Base-by-base conservation (phyloP, 1,140 invertebrate species). In the Leptonema lineaticorne region DNA sequence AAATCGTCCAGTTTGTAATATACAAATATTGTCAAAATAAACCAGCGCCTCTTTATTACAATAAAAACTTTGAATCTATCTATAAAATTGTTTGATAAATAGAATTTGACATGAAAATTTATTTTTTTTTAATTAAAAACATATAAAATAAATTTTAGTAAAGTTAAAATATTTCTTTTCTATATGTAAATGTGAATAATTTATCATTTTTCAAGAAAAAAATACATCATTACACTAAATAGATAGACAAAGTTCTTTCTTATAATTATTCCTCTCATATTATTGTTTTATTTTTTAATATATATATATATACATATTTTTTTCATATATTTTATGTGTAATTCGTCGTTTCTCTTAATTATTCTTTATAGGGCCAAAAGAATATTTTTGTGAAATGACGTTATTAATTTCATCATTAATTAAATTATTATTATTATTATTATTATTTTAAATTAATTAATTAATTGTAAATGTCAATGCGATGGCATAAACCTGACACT, bases 341-440 rank as follows among this genome's bases (percentile, higher is more conserved):
- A 60, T 57, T 6, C 16, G 28, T 63, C 59, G 46, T 63, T 63
- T 45, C 33, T 26, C 41, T 63, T 63, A 45, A 24, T 30, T 46
- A 46, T 64, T 64, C 30, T 64, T 64, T 56, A 50, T 11, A 53
- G 63, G 63, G 63, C 63, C 63, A 41, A 53, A 64, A 64, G 63
- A 64, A 64, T 64, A 37, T 53, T 27, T 37, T 53, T 53, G 29
- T 22, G 45, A 50, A 64, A 53, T 33, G 45, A 53, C 28, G n/a
- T 63, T 8, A 33, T 53, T 53, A 16, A 45, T 27, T 18, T 26
- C 16, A 28, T 30, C n/a, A n/a, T n/a, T n/a, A n/a, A n/a, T n/a
- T n/a, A n/a, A n/a, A n/a, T n/a, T n/a, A n/a, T n/a, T n/a, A n/a
- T n/a, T n/a, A n/a, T n/a, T n/a, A n/a, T n/a, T n/a, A n/a, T n/a